These are phyloP conservation scores for Gastracanthus pulcherrimus DNA, from an alignment of 2,888 invertebrate species.

Conservation along the genomic window DNA sequence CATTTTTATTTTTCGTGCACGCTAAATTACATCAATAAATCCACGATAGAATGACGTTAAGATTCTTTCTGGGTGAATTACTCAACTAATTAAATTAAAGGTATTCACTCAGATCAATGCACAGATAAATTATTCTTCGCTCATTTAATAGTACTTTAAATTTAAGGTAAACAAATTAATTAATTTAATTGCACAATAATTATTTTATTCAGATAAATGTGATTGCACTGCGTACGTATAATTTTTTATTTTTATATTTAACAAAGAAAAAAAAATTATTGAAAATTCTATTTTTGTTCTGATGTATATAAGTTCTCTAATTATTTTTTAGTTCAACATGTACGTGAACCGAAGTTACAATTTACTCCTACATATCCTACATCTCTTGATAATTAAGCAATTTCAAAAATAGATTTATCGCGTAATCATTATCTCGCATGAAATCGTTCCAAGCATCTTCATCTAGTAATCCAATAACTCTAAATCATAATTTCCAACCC, in stretches of 20 bases:
- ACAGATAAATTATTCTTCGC: neutral
- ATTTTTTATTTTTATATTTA: neutral
- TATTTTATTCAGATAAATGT: too few relatives aligned
- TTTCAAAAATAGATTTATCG: neutral
- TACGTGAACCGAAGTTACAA: too few relatives aligned
- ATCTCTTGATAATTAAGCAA: constrained; percentile 6
- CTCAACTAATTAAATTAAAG: neutral
- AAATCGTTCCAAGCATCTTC: neutral
- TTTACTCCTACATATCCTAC: neutral
- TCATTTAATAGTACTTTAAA: too few relatives aligned
- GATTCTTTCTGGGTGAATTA: neutral
- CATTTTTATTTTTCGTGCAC: too few relatives aligned
- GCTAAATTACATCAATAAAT: neutral
- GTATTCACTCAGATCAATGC: neutral
- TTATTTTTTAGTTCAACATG: too few relatives aligned
- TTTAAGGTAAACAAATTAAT: too few relatives aligned
- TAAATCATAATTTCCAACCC: constrained; percentile 36
- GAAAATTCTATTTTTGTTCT: too few relatives aligned
- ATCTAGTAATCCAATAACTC: constrained; percentile 35
- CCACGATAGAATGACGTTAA: neutral
- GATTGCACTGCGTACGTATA: too few relatives aligned
- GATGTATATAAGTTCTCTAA: too few relatives aligned
- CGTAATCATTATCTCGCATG: neutral
- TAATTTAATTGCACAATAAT: too few relatives aligned
- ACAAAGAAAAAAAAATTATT: too few relatives aligned